Conservation (phyloP, 1,140 invertebrate genomes). For the Bombus cullumanus region DNA sequence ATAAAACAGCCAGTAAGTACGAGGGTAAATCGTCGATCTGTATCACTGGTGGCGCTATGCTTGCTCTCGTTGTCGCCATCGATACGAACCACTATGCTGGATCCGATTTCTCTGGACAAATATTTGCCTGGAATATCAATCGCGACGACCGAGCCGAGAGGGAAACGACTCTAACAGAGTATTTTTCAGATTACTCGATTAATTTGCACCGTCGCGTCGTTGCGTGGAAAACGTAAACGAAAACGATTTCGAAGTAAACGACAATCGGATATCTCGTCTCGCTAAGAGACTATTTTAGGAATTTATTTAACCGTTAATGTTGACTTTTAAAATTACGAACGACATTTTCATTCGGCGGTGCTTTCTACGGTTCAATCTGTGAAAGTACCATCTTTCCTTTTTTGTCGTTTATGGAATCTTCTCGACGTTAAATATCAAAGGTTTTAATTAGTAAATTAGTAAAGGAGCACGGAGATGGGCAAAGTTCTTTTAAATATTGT, state of each 20-base stretch:
- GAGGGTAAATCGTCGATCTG: slow-evolving; percentile 15
- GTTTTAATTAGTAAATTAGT: slow-evolving; percentile 13
- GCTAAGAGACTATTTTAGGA: not conserved
- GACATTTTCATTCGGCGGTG: not conserved
- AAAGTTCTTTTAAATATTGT: not conserved
- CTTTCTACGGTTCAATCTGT: not conserved
- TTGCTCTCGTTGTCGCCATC: not conserved
- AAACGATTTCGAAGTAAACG: not conserved
- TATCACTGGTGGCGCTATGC: not conserved
- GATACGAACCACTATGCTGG: not conserved
- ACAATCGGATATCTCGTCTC: not conserved
- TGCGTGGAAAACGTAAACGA: not conserved
- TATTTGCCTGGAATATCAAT: slow-evolving; percentile 12
- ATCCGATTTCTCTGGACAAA: slow-evolving; percentile 29
- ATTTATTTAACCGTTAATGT: not conserved
- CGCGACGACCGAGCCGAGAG: not conserved
- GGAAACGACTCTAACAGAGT: not conserved
- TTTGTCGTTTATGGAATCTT: not conserved
- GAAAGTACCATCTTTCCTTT: not conserved
- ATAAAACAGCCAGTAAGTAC: slow-evolving; percentile 56
- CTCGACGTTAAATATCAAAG: not conserved
- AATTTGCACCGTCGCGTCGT: not conserved
- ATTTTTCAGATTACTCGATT: slow-evolving; percentile 12
- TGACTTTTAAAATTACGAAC: not conserved
- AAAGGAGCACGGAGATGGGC: not conserved